phyloP scores from a whole-genome alignment of 1,140 invertebrate species.

The roundworm (Caenorhabditis elegans) region DNA sequence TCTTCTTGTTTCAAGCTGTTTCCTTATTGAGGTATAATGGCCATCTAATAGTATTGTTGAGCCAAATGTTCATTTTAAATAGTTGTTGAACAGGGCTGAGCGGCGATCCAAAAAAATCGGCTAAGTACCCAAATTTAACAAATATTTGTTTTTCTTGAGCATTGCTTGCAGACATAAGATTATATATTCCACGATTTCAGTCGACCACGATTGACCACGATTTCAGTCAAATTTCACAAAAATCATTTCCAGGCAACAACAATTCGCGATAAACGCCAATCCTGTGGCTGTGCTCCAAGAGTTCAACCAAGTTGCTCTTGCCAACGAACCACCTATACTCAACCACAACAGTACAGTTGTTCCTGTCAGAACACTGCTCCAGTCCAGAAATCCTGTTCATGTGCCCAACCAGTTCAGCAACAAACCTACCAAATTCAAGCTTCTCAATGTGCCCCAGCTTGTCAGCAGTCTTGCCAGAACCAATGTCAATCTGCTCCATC shows the following conservation, averaged over 20 bases:
- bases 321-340: not conserved
- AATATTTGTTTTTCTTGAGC: too few relatives aligned
- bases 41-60: too few relatives aligned
- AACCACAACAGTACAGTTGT: constrained; percentile 7
- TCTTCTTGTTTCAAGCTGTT: not conserved
- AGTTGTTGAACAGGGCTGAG: too few relatives aligned
- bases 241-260: not conserved
- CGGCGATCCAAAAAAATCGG: too few relatives aligned
- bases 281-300: constrained; percentile 17
- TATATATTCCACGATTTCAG: too few relatives aligned
- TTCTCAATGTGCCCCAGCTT: constrained; percentile 41
- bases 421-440: constrained; percentile 26
- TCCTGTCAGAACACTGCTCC: constrained; percentile 23
- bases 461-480: constrained; percentile 32
- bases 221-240: too few relatives aligned
- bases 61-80: too few relatives aligned
- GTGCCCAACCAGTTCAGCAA: not conserved
- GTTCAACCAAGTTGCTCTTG: constrained; percentile 16
- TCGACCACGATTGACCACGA: too few relatives aligned
- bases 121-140: too few relatives aligned
- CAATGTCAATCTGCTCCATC: constrained; percentile 36
- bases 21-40: constrained; percentile 11
- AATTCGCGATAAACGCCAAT: not conserved
- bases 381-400: not conserved
- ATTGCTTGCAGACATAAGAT: too few relatives aligned